Evolutionary conservation across 1,140 invertebrate species (phyloP), one percentile per base, ranked within the genome.

Genomic region (Drosophila oshimai): DNA sequence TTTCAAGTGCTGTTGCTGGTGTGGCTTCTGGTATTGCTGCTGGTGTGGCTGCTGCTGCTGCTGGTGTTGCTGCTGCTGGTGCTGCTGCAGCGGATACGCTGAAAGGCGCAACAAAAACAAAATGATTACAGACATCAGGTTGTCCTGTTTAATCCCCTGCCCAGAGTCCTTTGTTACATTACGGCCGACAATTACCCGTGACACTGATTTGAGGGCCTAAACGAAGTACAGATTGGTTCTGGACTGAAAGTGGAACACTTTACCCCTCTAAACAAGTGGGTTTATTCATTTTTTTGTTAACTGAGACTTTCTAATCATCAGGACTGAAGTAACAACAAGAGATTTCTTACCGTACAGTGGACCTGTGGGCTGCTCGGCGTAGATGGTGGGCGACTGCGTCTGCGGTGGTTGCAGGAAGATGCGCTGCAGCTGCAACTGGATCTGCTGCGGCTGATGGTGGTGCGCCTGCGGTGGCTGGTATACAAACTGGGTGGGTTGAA

Each of bases 21-120:
- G 73, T 9, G 47, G 75, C 51, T 73, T 78, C 18, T 54, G 69
- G 6, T 67, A 62, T n/a, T 58, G 71, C 3, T 49, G 72, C 18
- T 54, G 69, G 6, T 67, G 62, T n/a, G 53, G 71, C 3, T 49
- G 72, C 6, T 74, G 71, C 17, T 13, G 24, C 4, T 49, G 44
- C 3, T 41, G 62, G 1, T 60, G 18, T 2, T 64, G 72, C 6
- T 42, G 65, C 6, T 31, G 74, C 10, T 46, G 71, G 7, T 72
- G 74, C 17, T 74, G 71, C 10, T 75, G 78, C 13, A 76, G 39
- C 58, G 80, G 72, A 80, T 80, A 86, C 24, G 80, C 80, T 86
- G 54, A n/a, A 74, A 61, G 50, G 44, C 13, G 42, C 20, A 12
- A 33, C 15, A 20, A 39, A 46, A 55, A 44, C 22, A 49, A 37